Evolutionary conservation across 2,888 invertebrate genomes (phyloP), one percentile per base, ranked within the genome.

Genomic region (Boloria selene): DNA sequence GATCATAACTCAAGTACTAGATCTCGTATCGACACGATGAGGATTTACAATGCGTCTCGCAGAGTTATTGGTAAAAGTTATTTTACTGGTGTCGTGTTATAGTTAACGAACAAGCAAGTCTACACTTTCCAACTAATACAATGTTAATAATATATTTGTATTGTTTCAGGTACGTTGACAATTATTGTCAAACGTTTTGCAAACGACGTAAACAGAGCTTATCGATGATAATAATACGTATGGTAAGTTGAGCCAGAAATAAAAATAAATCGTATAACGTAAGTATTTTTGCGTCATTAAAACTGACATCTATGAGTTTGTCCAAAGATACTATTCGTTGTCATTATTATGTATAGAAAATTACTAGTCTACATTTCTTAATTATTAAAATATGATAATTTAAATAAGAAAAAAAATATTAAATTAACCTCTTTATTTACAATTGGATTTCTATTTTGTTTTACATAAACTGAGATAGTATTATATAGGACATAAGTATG

Each of bases 1-100:
- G 54, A 58, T 70, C 68, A 79, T 87, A 85, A 87, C 78, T 87
- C 82, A 84, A 82, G 76, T 75, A 82, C 76, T 75, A 79, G 83
- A 85, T 87, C 84, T 82, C 67, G 78, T 80, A 83, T 85, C 82
- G 82, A 82, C 84, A 78, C 74, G 70, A 64, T 61, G 68, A 65
- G 68, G 72, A 74, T 73, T 74, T 74, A 73, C 72, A 61, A 69
- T 65, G 55, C 65, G 61, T 65, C 70, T 64, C 26, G 67, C 50
- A 62, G 61, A 64, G 64, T 69, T 71, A 70, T 71, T 70, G 68
- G 71, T 65, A 71, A 72, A 69, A 70, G 72, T 70, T 68, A 70
- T 56, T 68, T 70, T 54, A 60, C 64, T 67, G 64, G 68, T 59
- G 49, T 69, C 70, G 66, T 70, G 72, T 69, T 72, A 71, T 62